Base-by-base conservation (phyloP, 1,140 invertebrate species). In the Drosophila auraria region DNA sequence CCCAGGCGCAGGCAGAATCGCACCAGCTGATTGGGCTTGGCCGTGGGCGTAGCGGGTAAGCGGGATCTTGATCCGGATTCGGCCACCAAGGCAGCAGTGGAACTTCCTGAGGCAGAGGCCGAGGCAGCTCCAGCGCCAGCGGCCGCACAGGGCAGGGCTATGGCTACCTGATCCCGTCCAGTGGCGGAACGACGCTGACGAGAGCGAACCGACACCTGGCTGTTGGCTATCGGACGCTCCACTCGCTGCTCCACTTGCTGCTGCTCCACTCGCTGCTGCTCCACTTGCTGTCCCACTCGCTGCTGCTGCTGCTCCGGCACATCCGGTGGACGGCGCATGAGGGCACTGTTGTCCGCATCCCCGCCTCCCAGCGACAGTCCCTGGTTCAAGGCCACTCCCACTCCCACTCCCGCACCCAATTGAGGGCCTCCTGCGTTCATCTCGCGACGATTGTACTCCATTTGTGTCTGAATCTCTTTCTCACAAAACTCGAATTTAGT, bases 1-100 rank as follows among this genome's bases (percentile, higher is more conserved):
- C 47, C 49, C 70, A 87, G 30, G 14, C 83, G 76, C 15, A 83
- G 14, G 14, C 57, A 20, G 14, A 82, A 87, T 20, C 83, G 83
- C 12, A 79, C 33, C 25, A 66, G 5, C 2, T 59, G 51, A 54
- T 49, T 70, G 3, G 82, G 82, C 2, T 60, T 20, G 7, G 6
- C 6, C 25, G 9, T 0, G 3, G 15, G 5, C 9, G 6, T 40
- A 14, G 5, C 8, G 4, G 5, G 9, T 0, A 23, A 5, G 0
- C 23, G 2, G 8, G 14, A 9, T 5, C 1, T 2, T 11, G 54
- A 9, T 2, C 0, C 3, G 2, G 38, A 25, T 2, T 3, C 5
- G 2, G 12, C 12, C 6, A 30, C 6, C 25, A 42, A 1, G 1
- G 20, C 7, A 2, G 7, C 20, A 23, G 17, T 17, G 8, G 17